These are phyloP conservation scores for Arizona elegans DNA, from an alignment of 2,113 vertebrate species.

Conservation along the genomic window DNA sequence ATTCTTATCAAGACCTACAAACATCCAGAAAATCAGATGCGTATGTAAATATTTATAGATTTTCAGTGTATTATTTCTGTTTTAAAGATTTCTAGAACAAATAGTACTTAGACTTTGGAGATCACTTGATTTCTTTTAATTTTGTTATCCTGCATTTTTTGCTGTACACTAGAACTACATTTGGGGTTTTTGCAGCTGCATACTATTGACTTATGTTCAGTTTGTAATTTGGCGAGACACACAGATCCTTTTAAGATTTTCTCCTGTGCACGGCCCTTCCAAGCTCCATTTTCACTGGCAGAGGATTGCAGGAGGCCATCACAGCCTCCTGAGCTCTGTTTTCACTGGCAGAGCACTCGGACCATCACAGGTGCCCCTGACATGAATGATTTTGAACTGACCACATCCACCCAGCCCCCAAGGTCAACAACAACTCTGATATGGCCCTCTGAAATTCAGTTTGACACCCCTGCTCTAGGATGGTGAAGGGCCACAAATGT, in stretches of 20 bases:
- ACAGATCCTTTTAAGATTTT: not conserved
- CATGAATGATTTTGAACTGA: too few relatives aligned
- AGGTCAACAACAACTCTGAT: too few relatives aligned
- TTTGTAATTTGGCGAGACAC: not conserved
- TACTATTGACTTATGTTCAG: not conserved
- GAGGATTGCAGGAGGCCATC: too few relatives aligned
- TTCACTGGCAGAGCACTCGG: too few relatives aligned
- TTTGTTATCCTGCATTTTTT: not conserved
- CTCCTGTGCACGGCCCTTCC: not conserved
- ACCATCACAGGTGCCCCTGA: too few relatives aligned
- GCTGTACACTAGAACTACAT: not conserved
- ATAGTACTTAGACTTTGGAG: not conserved
- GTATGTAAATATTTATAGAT: not conserved
- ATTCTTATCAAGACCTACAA: not conserved
- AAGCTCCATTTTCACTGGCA: too few relatives aligned
- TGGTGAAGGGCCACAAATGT: not conserved
- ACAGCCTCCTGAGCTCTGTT: too few relatives aligned
- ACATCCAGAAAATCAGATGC: not conserved
- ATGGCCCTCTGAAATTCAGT: too few relatives aligned
- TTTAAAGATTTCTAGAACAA: not conserved
- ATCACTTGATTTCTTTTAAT: not conserved
- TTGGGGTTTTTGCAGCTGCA: not conserved
- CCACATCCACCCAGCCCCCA: too few relatives aligned
- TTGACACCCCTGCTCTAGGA: not conserved
- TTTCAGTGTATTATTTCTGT: not conserved